Conservation (phyloP, 2,888 invertebrate genomes). For the Papilio protenor region DNA sequence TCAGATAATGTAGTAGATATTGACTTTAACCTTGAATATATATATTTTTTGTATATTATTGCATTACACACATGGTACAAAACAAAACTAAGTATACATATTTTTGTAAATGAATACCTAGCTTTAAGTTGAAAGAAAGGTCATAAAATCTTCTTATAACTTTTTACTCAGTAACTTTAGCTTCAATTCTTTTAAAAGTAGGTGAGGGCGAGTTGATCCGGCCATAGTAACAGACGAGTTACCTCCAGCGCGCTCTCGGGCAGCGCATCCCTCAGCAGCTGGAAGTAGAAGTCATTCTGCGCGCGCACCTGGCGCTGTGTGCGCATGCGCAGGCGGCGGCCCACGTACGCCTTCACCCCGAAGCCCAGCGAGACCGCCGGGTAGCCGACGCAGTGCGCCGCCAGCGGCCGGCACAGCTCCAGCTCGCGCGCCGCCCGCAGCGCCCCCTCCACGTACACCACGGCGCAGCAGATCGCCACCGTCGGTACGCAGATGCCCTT, state of each 20-base stretch:
- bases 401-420: conserved; percentile 97
- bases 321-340: conserved; percentile 94
- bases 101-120: no score
- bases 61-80: no score
- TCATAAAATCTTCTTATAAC: no score
- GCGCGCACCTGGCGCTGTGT: conserved; percentile 96
- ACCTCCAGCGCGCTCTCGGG: conserved; percentile 84
- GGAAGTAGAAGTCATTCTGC: conserved; percentile 97
- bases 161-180: no score
- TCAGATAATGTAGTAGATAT: background rate
- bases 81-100: no score
- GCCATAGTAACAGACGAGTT: background rate
- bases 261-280: conserved; percentile 95
- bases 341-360: conserved; percentile 95
- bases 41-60: no score
- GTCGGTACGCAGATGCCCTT: conserved; percentile 97
- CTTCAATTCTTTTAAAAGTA: no score
- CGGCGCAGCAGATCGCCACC: conserved; percentile 95
- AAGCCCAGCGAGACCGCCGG: conserved; percentile 98
- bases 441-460: conserved; percentile 97
- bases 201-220: no score
- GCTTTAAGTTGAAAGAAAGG: no score
- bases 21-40: background rate
- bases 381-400: conserved; percentile 97
- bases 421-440: conserved; percentile 89